These are phyloP conservation scores for Zenarchopterus dispar DNA, from an alignment of 2,797 vertebrate genomes.

Conservation along the genomic window DNA sequence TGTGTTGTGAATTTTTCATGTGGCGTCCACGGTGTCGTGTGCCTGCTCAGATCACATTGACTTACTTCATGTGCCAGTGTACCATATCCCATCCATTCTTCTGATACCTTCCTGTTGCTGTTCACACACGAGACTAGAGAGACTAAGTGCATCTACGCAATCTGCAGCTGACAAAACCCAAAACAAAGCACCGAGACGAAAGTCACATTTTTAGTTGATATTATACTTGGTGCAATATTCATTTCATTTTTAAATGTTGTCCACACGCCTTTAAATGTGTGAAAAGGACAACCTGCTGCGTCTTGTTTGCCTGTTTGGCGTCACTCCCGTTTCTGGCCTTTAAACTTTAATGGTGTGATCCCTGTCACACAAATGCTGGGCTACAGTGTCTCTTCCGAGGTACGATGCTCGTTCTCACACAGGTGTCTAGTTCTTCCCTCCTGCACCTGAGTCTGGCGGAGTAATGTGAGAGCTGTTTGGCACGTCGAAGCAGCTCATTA, in stretches of 20 bases:
- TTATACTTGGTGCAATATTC: neutral
- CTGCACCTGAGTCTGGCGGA: conserved; percentile 25
- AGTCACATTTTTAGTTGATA: neutral
- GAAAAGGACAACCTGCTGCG: neutral
- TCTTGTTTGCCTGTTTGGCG: conserved; percentile 22
- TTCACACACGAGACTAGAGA: neutral
- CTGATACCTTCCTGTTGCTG: neutral
- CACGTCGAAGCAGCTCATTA: conserved; percentile 61
- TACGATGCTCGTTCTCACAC: conserved; percentile 27
- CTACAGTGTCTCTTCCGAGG: conserved; percentile 45
- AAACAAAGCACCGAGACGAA: too few relatives aligned
- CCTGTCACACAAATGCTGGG: conserved; percentile 21
- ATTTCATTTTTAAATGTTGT: neutral
- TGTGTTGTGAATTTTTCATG: conserved; percentile 72
- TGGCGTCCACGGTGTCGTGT: conserved; percentile 35
- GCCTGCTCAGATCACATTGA: conserved; percentile 46
- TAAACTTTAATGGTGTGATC: conserved; percentile 66
- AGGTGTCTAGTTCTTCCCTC: conserved; percentile 59
- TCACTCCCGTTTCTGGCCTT: conserved; percentile 42
- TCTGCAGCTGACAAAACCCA: too few relatives aligned
- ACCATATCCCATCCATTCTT: conserved; percentile 21
- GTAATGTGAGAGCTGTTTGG: conserved; percentile 59
- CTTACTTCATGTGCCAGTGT: conserved; percentile 45
- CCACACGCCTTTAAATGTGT: conserved; percentile 13
- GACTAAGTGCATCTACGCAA: neutral